A percentile compares a stretch with the other conserved stretches of the same genome.
phyloP scores from a whole-genome alignment of 2,797 vertebrate genomes.

The Acanthurus leucopareius region DNA sequence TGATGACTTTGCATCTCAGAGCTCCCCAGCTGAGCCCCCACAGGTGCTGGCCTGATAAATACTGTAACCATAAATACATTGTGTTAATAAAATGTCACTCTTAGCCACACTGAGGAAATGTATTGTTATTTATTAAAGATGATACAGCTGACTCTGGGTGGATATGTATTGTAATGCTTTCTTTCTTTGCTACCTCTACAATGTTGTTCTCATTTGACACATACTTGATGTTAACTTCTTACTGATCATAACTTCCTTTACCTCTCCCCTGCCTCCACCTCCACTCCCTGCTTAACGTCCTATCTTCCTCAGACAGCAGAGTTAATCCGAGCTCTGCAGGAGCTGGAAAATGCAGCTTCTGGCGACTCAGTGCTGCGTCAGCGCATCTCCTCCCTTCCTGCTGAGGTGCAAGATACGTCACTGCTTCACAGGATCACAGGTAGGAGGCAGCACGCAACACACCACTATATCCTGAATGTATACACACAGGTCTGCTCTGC shows the following conservation, averaged over 20 bases:
- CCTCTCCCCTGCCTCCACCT: background rate
- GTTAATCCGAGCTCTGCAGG: constrained; percentile 97
- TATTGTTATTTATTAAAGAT: background rate
- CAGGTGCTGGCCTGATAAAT: constrained; percentile 85
- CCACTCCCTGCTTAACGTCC: background rate
- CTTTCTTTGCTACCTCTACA: background rate
- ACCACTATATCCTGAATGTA: background rate
- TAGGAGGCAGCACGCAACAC: constrained; percentile 63
- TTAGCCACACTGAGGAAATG: background rate
- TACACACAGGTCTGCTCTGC: background rate
- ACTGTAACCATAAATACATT: constrained; percentile 6
- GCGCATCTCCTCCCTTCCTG: constrained; percentile 95
- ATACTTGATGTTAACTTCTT: background rate
- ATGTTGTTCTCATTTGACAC: background rate
- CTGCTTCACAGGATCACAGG: constrained; percentile 97
- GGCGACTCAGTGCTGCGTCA: constrained; percentile 94
- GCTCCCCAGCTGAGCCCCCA: constrained; percentile 93
- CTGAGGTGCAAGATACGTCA: constrained; percentile 96
- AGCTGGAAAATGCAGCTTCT: constrained; percentile 97
- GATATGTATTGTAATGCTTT: background rate
- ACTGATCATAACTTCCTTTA: background rate
- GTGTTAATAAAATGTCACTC: background rate
- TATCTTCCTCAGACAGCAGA: constrained; percentile 89
- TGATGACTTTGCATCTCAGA: constrained; percentile 91
- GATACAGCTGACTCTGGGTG: background rate